phyloP scores from a whole-genome alignment of 1,140 invertebrate genomes.

The Drosophila grimshawi region DNA sequence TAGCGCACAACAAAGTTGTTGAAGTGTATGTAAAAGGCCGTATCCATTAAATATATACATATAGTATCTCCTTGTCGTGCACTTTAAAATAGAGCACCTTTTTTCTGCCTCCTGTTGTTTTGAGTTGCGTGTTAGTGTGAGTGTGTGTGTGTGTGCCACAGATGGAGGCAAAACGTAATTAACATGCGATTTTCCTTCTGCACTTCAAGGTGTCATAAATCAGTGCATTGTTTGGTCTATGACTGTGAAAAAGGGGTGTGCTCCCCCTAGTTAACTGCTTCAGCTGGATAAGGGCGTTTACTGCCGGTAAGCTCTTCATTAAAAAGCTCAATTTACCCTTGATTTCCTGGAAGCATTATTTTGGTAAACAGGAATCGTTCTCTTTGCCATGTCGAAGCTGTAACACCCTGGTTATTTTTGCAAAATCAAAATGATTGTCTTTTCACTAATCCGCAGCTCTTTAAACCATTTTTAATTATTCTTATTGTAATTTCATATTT shows the following conservation, averaged over 20 bases:
- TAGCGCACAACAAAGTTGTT: no score
- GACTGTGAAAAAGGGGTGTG: conserved; percentile 25
- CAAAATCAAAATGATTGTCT: no score
- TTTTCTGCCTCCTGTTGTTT: conserved; percentile 9
- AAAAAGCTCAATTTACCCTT: conserved; percentile 64
- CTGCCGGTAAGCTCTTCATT: conserved; percentile 41
- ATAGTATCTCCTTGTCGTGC: neutral
- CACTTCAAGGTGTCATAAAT: conserved; percentile 69
- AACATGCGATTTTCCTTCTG: conserved; percentile 68
- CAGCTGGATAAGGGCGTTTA: conserved; percentile 16
- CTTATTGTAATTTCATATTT: no score
- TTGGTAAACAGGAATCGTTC: conserved; percentile 18
- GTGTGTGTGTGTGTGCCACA: conserved; percentile 2
- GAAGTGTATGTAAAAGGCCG: no score
- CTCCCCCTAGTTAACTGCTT: neutral
- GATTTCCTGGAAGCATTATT: conserved; percentile 57
- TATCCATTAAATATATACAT: neutral
- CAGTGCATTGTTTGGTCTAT: conserved; percentile 61
- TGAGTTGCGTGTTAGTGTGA: neutral
- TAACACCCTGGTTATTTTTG: neutral
- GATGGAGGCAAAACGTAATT: conserved; percentile 53
- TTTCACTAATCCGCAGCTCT: no score
- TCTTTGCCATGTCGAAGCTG: neutral
- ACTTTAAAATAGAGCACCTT: neutral
- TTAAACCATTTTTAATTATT: no score